Conservation (phyloP, 2,113 vertebrate genomes). For the Cathartes aura region DNA sequence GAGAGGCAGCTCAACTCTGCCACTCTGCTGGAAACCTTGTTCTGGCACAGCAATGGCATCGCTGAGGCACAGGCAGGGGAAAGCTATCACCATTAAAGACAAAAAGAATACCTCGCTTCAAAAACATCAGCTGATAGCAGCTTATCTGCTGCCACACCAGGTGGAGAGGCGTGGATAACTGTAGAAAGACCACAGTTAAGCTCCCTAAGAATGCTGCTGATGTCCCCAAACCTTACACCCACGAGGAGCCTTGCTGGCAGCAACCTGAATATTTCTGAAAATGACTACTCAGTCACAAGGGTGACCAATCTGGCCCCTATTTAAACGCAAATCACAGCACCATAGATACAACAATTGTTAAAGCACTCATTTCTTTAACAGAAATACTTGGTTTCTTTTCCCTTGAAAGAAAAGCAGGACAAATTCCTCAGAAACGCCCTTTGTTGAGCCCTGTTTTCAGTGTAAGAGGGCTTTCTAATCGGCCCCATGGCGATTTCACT, state of each 20-base stretch:
- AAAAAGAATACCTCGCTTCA: neutral
- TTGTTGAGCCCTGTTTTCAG: neutral
- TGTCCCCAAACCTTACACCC: neutral
- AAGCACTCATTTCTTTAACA: neutral
- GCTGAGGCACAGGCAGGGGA: neutral
- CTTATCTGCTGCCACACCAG: neutral
- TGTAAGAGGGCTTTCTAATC: neutral
- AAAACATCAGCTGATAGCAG: neutral
- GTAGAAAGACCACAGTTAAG: neutral
- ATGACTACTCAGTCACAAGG: neutral
- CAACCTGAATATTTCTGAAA: neutral
- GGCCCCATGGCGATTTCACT: accelerated
- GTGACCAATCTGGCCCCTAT: neutral
- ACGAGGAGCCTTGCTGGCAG: neutral
- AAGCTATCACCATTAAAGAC: neutral
- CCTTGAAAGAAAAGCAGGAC: neutral
- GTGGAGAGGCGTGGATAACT: neutral
- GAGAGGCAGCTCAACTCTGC: conserved; percentile 46
- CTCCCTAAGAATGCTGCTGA: neutral
- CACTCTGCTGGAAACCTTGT: conserved; percentile 51
- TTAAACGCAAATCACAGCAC: neutral
- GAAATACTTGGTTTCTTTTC: neutral
- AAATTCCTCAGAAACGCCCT: neutral
- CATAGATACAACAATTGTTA: accelerated
- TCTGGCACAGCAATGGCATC: neutral